Evolutionary conservation across 1,140 invertebrate genomes (phyloP).

Genomic region (Eulimnadia texana): DNA sequence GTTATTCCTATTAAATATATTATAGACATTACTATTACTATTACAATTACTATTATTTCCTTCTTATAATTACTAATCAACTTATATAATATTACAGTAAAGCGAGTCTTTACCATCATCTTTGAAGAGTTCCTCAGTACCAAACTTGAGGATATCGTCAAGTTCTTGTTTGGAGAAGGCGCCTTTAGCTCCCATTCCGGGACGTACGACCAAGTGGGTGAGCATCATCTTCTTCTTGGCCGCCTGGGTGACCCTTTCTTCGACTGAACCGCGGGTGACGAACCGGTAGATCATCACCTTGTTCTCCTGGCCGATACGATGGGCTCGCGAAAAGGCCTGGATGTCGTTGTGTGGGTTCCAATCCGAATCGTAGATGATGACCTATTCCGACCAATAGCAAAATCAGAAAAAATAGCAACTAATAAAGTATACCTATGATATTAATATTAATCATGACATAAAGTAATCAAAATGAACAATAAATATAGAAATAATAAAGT

Average conservation of each 20-base stretch:
- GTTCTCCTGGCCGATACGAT: constrained; percentile 97
- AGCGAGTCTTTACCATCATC: constrained; percentile 36
- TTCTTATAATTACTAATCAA: background rate
- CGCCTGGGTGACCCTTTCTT: constrained; percentile 95
- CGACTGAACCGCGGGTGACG: constrained; percentile 95
- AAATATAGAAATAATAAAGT: too few relatives aligned
- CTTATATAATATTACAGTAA: background rate
- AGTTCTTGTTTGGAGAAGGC: constrained; percentile 97
- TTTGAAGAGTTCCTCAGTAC: constrained; percentile 98
- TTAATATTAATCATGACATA: too few relatives aligned
- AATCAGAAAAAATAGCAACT: too few relatives aligned
- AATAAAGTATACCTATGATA: too few relatives aligned
- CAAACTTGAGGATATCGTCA: constrained; percentile 96
- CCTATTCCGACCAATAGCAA: background rate
- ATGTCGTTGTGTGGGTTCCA: constrained; percentile 99
- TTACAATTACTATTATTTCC: background rate
- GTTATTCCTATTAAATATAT: too few relatives aligned
- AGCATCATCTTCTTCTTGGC: constrained; percentile 99
- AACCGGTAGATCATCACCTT: constrained; percentile 99
- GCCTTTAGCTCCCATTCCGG: constrained; percentile 88
- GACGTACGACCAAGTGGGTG: constrained; percentile 92
- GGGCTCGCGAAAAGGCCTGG: constrained; percentile 95
- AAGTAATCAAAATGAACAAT: too few relatives aligned
- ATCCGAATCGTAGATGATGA: constrained; percentile 95
- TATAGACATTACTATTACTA: too few relatives aligned